A percentile compares a stretch with the other conserved stretches of the same genome.
Conservation (phyloP, 2,888 invertebrate species). For the Clepsis dumicolana region DNA sequence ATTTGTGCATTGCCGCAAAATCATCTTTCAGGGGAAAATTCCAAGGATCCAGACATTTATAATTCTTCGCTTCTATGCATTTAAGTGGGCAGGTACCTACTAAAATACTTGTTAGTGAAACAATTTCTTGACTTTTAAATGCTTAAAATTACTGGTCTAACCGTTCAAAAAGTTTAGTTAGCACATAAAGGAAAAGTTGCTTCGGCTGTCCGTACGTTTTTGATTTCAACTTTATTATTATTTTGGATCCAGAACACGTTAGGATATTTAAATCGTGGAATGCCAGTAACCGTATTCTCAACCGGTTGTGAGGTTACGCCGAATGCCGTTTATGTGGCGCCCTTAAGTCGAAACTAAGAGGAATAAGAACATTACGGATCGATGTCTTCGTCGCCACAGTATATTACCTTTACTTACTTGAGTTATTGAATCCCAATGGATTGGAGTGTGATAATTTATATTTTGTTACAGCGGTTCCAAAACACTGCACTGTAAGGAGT, state of each 20-base stretch:
- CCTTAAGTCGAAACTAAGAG: constrained; percentile 31
- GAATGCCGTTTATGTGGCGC: constrained; percentile 46
- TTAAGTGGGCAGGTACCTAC: too few species aligned
- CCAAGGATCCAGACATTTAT: not conserved
- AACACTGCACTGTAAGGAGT: not conserved
- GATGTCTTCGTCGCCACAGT: not conserved
- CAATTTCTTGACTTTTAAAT: not conserved
- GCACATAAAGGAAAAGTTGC: not conserved
- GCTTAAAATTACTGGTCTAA: not conserved
- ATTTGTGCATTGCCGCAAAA: not conserved
- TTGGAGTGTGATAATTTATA: too few species aligned
- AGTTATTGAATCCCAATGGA: not conserved
- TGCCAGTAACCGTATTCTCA: constrained; percentile 42
- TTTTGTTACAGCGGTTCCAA: too few species aligned
- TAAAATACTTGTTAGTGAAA: not conserved
- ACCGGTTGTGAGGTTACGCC: constrained; percentile 47
- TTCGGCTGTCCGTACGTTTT: too few species aligned
- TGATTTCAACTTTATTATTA: constrained; percentile 31
- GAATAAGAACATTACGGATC: constrained; percentile 2
- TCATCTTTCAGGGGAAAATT: not conserved
- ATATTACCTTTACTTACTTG: not conserved
- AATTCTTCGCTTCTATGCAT: too few species aligned
- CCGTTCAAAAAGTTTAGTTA: not conserved
- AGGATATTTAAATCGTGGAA: constrained; percentile 44
- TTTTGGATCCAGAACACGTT: constrained; percentile 43